Evolutionary conservation across 2,888 invertebrate species (phyloP).

Genomic region (Meteorus colon): DNA sequence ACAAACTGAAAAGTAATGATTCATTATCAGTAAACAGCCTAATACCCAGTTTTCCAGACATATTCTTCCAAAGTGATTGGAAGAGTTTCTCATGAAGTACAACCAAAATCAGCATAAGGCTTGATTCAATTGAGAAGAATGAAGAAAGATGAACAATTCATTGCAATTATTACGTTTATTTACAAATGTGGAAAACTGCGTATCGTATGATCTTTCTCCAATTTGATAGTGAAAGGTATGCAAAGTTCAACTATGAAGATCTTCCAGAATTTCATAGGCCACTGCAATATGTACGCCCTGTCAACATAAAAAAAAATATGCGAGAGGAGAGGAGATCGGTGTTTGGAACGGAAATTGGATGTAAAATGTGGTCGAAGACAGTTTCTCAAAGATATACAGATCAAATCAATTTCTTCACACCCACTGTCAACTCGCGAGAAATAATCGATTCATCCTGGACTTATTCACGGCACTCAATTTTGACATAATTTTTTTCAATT

Average conservation of each 20-base stretch:
- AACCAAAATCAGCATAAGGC: not conserved
- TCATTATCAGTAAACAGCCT: conserved; percentile 44
- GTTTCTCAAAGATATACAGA: conserved; percentile 19
- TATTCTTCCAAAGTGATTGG: not conserved
- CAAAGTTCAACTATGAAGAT: conserved; percentile 30
- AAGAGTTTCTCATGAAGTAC: not conserved
- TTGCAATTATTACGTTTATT: conserved; percentile 16
- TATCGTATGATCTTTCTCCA: conserved; percentile 42
- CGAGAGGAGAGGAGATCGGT: conserved; percentile 14
- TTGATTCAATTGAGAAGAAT: conserved; percentile 3
- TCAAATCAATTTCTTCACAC: conserved; percentile 26
- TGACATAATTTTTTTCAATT: not conserved
- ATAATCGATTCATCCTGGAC: not conserved
- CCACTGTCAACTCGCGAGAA: conserved; percentile 6
- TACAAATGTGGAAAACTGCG: conserved; percentile 38
- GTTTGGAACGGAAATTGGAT: conserved; percentile 14
- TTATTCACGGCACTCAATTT: not conserved
- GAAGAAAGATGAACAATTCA: conserved; percentile 16
- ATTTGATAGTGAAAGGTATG: conserved; percentile 34
- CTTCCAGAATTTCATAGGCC: conserved; percentile 1
- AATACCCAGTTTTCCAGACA: conserved; percentile 42
- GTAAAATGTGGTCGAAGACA: conserved; percentile 3
- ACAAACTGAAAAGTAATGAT: conserved; percentile 40
- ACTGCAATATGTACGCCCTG: conserved; percentile 40
- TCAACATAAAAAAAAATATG: conserved; percentile 45